phyloP scores from a whole-genome alignment of 2,888 invertebrate genomes.

The Rotaria magnacalcarata region DNA sequence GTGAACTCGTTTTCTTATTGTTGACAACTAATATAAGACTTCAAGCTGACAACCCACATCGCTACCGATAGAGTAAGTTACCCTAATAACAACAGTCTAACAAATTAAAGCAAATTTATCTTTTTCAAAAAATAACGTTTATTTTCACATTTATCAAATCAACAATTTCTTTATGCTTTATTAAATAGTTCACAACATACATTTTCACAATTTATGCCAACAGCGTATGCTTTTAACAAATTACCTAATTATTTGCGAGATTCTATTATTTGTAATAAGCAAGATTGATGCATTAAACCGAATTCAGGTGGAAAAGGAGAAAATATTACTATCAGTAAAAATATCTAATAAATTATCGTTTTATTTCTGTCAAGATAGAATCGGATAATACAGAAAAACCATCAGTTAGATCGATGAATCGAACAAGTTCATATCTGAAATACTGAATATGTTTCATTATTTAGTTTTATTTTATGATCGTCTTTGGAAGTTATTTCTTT shows the following conservation, averaged over 20 bases:
- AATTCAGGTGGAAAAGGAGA: constrained; percentile 4
- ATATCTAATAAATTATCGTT: no score
- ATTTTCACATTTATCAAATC: background rate
- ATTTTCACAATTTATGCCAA: background rate
- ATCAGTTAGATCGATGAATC: no score
- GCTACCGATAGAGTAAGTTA: no score
- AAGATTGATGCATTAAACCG: background rate
- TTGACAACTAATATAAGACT: background rate
- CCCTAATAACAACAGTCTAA: no score
- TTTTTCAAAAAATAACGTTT: no score
- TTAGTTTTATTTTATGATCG: no score
- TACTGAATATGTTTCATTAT: no score
- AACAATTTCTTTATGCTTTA: constrained; percentile 3
- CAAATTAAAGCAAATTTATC: no score
- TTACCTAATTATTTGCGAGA: background rate
- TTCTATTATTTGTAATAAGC: background rate
- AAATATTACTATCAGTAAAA: background rate
- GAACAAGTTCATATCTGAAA: no score
- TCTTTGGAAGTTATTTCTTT: background rate
- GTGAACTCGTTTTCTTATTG: background rate
- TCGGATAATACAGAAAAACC: no score
- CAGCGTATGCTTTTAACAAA: background rate
- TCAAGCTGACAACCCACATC: no score
- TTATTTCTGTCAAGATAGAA: no score
- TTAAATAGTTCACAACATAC: background rate